Conservation (phyloP, 2,888 invertebrate species). For the Harpalus rubripes region DNA sequence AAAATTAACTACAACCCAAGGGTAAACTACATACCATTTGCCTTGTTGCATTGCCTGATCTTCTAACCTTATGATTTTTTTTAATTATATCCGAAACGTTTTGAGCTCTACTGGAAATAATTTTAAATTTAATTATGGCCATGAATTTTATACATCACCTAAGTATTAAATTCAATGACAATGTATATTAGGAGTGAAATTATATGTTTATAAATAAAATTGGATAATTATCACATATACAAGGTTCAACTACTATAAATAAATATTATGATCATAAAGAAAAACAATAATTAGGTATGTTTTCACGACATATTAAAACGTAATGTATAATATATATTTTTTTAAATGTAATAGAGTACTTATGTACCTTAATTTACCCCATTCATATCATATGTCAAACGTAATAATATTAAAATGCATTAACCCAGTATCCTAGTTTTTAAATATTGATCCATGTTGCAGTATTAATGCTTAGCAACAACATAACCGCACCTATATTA, state of each 20-base stretch:
- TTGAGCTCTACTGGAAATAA: background rate
- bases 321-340: background rate
- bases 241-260: constrained; percentile 29
- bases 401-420: constrained; percentile 43
- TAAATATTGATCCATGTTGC: constrained; percentile 30
- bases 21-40: background rate
- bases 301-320: background rate
- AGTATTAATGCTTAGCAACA: background rate
- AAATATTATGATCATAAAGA: background rate
- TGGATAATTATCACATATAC: constrained; percentile 26
- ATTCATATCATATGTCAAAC: constrained; percentile 33
- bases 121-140: background rate
- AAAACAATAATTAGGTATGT: background rate
- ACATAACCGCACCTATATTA: background rate
- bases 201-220: background rate
- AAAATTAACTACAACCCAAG: constrained; percentile 11
- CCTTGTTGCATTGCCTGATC: background rate
- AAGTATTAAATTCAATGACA: constrained; percentile 28
- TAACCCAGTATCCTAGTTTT: constrained; percentile 38
- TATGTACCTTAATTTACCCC: background rate
- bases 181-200: background rate
- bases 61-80: background rate
- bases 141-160: background rate
- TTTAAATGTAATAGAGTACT: background rate
- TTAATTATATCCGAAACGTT: background rate